A percentile compares a stretch with the other conserved stretches of the same genome.
Conservation (phyloP, 2,888 invertebrate species). For the Dioctria linearis region DNA sequence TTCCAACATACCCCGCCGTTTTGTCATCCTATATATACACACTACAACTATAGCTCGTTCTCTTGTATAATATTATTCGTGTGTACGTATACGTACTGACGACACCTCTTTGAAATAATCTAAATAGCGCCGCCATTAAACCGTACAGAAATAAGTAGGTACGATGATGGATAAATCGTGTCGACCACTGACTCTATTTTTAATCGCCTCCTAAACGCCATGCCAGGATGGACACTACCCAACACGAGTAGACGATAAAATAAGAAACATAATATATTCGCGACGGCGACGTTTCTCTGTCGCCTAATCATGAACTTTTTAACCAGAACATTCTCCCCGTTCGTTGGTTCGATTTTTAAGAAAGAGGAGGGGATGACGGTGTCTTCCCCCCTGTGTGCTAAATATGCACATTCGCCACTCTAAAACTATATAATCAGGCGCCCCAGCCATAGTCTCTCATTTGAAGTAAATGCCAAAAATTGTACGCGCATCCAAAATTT, state of each 20-base stretch:
- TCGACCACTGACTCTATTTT: slow-evolving; percentile 46
- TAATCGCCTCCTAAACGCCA: slow-evolving; percentile 25
- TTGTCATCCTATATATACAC: slow-evolving; percentile 7
- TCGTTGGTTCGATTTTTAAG: neutral
- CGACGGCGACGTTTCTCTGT: slow-evolving; percentile 26
- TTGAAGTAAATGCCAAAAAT: slow-evolving; percentile 3
- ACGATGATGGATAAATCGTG: slow-evolving; percentile 11
- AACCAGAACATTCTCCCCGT: slow-evolving; percentile 36
- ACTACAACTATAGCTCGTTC: neutral
- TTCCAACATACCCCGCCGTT: slow-evolving; percentile 21
- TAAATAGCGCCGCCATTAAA: neutral
- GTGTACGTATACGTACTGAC: neutral
- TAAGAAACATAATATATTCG: slow-evolving; percentile 18
- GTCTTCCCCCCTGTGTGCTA: neutral
- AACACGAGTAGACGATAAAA: slow-evolving; percentile 45
- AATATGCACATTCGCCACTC: slow-evolving; percentile 41
- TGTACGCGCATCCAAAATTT: slow-evolving; percentile 19
- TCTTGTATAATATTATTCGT: neutral
- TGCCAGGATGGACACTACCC: neutral
- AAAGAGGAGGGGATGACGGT: neutral
- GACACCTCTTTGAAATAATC: neutral
- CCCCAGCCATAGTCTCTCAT: neutral
- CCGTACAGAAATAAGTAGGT: slow-evolving; percentile 14
- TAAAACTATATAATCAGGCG: slow-evolving; percentile 8
- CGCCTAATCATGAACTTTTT: slow-evolving; percentile 23